Base-by-base conservation (phyloP, 2,888 invertebrate genomes). In the Erpobdella octoculata region DNA sequence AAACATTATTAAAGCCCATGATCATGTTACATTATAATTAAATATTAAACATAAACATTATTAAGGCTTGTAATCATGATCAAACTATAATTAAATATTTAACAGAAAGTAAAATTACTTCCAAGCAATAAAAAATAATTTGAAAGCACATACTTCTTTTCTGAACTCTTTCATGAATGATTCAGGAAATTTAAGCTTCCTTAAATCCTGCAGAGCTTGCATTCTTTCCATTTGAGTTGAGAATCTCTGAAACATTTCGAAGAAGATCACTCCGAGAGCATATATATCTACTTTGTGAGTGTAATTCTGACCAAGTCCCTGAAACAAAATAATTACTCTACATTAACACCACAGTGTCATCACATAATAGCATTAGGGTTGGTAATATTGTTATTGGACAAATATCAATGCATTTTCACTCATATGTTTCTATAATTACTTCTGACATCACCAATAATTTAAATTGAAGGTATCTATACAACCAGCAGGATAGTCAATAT, bases 231-330 rank as follows among this genome's bases (percentile, higher is more conserved):
- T 90, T 83, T 92, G 90, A 0, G 97, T 97, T 12, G 85, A 84
- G 83, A 97, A 96, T 25, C 93, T 91, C 70, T 90, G 89, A 58
- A 96, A 85, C 72, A 98, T 82, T 84, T 98, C 98, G 82, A 94
- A 92, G 76, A 95, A 88, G 74, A 98, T 93, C 73, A 98, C 86
- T 1, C 95, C 96, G 75, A 96, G 85, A 0, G 95, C 92, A 85
- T 90, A 96, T 73, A 96, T 94, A 83, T 96, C 96, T 71, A 95
- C 94, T 84, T 94, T 94, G 66, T 81, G 80, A 37, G 82, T 83
- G 76, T 86, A 86, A 2, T 75, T 76, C 58, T 78, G 76, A 12
- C 79, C 79, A 37, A 75, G 74, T 38, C 77, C 77, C 83, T 83
- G 53, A 53, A 53, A 12, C 6, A 8, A 15, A 8, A 46, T 46